Evolutionary conservation across 1,140 invertebrate genomes (phyloP).

Genomic region (Liolophura sinensis): DNA sequence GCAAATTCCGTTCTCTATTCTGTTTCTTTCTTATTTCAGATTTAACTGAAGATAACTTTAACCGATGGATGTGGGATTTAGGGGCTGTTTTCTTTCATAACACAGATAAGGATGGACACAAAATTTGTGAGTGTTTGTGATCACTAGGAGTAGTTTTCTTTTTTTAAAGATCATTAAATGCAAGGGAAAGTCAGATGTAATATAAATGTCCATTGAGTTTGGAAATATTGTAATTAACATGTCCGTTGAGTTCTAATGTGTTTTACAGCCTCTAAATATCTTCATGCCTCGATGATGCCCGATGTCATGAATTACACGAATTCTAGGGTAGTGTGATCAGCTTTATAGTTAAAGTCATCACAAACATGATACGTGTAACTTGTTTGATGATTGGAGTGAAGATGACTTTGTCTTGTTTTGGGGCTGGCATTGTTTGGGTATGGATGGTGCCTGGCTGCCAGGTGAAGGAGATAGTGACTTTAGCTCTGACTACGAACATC

Average conservation of each 20-base stretch:
- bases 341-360: too few species aligned
- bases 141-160: not conserved
- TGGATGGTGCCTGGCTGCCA: too few species aligned
- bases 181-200: not conserved
- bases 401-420: too few species aligned
- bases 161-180: not conserved
- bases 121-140: constrained; percentile 67
- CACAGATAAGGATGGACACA: constrained; percentile 78
- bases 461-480: too few species aligned
- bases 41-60: constrained; percentile 70
- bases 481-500: too few species aligned
- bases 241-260: not conserved
- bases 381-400: too few species aligned
- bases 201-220: not conserved
- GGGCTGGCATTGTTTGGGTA: too few species aligned
- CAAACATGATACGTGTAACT: too few species aligned
- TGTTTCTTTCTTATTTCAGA: constrained; percentile 59
- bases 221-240: not conserved
- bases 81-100: constrained; percentile 77
- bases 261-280: too few species aligned
- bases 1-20: too few species aligned
- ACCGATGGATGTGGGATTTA: constrained; percentile 73
- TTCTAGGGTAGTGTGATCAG: too few species aligned
- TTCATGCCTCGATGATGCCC: not conserved
- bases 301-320: too few species aligned